phyloP scores from a whole-genome alignment of 2,113 vertebrate species.

The Ammodytes marinus region DNA sequence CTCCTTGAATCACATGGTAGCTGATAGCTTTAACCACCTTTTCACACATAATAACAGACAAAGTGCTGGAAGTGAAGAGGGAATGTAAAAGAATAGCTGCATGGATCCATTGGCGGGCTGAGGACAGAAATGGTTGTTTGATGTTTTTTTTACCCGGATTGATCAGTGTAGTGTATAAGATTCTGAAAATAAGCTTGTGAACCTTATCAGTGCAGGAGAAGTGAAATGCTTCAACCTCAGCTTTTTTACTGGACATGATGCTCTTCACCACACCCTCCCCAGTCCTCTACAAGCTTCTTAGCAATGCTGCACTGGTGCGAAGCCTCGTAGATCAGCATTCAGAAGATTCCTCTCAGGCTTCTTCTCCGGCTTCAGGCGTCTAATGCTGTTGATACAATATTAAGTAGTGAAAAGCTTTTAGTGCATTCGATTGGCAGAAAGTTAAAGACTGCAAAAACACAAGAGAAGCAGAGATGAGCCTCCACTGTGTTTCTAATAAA shows the following conservation, averaged over 20 bases:
- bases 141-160: neutral
- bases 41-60: slow-evolving; percentile 7
- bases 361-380: slow-evolving; percentile 18
- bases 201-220: slow-evolving; percentile 22
- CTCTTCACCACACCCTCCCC: slow-evolving; percentile 9
- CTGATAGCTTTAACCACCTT: slow-evolving; percentile 31
- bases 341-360: slow-evolving; percentile 7
- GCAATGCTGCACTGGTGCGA: slow-evolving; percentile 33
- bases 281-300: neutral
- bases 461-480: slow-evolving; percentile 9
- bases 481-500: slow-evolving; percentile 40
- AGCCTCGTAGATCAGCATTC: slow-evolving; percentile 5
- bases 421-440: slow-evolving; percentile 42
- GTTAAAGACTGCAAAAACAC: slow-evolving; percentile 7
- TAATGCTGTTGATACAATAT: slow-evolving; percentile 28
- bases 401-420: slow-evolving; percentile 39
- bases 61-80: slow-evolving; percentile 49
- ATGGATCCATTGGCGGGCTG: slow-evolving; percentile 3
- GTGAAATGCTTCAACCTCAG: neutral
- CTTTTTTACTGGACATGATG: neutral
- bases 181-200: slow-evolving; percentile 12
- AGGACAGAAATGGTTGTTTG: slow-evolving; percentile 1
- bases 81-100: slow-evolving; percentile 64
- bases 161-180: slow-evolving; percentile 47
- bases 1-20: slow-evolving; percentile 27